A percentile compares a stretch with the other conserved stretches of the same genome.
These are phyloP conservation scores for Ametastegia equiseti DNA, from an alignment of 2,888 invertebrate genomes.

Conservation along the genomic window DNA sequence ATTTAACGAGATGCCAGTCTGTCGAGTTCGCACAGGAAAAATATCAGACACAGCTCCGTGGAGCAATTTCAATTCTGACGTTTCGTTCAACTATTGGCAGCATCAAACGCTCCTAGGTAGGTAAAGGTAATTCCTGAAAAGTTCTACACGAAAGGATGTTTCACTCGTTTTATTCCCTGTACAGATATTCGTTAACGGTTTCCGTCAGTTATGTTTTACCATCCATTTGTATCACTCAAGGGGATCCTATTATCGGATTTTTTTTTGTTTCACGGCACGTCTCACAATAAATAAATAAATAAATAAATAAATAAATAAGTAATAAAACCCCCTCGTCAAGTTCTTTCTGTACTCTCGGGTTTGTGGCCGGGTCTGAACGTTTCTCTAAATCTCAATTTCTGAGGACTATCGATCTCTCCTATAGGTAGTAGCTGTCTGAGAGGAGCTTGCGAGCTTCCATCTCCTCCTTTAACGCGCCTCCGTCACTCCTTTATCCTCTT, in stretches of 20 bases:
- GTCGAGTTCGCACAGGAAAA: no score
- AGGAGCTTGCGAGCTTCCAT: neutral
- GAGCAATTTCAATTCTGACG: no score
- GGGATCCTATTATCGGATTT: neutral
- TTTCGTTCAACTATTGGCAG: no score
- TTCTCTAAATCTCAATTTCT: conserved; percentile 30
- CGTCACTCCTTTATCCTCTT: neutral
- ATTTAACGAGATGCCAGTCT: no score
- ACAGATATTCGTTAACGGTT: neutral
- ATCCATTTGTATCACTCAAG: neutral
- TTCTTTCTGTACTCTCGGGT: neutral
- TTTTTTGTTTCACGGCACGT: neutral
- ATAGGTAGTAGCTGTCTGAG: neutral
- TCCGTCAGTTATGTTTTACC: neutral
- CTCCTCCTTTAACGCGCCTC: neutral
- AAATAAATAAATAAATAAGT: conserved; percentile 19
- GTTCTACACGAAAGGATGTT: no score
- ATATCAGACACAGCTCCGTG: no score
- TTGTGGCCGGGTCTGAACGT: neutral
- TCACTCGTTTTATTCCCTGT: neutral
- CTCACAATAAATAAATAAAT: neutral
- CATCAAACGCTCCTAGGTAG: no score
- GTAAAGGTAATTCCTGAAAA: no score
- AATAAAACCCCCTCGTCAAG: neutral
- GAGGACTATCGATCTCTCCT: conserved; percentile 14